A percentile compares a stretch with the other conserved stretches of the same genome.
Conservation (phyloP, 64 coral and sea anemone species). For the Stichodactyla helianthus region DNA sequence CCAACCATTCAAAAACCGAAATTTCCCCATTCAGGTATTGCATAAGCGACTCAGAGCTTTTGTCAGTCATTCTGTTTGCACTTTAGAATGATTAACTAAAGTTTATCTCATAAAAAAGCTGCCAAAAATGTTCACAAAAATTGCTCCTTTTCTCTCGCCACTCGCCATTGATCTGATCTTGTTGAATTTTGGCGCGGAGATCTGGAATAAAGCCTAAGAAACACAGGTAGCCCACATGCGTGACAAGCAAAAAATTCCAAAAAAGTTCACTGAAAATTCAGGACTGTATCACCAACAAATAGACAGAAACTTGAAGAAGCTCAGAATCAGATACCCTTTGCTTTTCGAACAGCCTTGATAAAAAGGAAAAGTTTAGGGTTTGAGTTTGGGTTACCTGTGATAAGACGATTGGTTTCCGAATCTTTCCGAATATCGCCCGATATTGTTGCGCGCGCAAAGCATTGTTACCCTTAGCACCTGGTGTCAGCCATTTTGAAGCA, state of each 20-base stretch:
- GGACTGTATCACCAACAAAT: not conserved
- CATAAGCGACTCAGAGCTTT: conserved; percentile 44
- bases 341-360: not conserved
- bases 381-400: not conserved
- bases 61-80: not conserved
- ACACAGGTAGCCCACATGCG: not conserved
- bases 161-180: not conserved
- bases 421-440: not conserved
- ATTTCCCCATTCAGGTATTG: conserved; percentile 91
- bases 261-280: not conserved
- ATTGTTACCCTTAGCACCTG: not conserved
- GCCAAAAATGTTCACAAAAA: not conserved
- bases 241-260: not conserved
- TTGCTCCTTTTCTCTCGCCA: not conserved
- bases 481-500: conserved; percentile 5
- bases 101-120: not conserved
- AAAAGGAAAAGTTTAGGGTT: not conserved
- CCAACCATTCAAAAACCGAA: conserved; percentile 82
- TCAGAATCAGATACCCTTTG: too few species aligned
- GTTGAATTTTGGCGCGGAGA: conserved; percentile 19
- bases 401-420: not conserved
- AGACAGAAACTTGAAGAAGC: not conserved
- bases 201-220: not conserved
- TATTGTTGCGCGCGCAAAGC: not conserved
- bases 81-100: not conserved